Percentiles rank a stretch among this genome's conserved stretches.
Evolutionary conservation across 2,888 invertebrate genomes (phyloP).

Genomic region (Troglohyphantes excavatus): DNA sequence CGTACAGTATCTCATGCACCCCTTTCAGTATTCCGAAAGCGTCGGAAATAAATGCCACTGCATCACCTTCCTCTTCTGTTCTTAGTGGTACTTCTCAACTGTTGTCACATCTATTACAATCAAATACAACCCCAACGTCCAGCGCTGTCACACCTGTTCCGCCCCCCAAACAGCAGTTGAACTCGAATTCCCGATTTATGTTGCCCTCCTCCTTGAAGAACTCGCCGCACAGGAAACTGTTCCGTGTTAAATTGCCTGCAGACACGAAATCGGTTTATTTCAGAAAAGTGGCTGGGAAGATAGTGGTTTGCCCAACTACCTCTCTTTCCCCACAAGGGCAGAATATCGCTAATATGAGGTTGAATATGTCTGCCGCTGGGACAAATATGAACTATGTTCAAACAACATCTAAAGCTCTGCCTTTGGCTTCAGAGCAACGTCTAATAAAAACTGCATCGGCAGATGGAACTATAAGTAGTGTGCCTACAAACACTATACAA

Average conservation of each 20-base stretch:
- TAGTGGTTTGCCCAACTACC: background rate
- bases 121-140: background rate
- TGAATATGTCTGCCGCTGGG: too few relatives aligned
- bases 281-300: background rate
- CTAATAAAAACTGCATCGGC: background rate
- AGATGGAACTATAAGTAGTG: too few relatives aligned
- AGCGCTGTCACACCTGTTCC: background rate
- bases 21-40: background rate
- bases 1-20: background rate
- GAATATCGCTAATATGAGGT: too few relatives aligned
- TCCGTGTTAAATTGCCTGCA: background rate
- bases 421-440: background rate
- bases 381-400: too few relatives aligned
- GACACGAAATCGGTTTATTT: background rate
- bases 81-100: background rate
- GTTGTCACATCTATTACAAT: slow-evolving; percentile 7
- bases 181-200: background rate
- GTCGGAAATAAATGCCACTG: background rate
- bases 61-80: background rate
- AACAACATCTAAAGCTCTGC: background rate
- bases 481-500: too few relatives aligned
- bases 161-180: background rate
- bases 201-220: background rate
- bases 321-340: too few relatives aligned
- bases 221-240: background rate